Percentiles rank a stretch among this genome's conserved stretches.
These are phyloP conservation scores for Camelus bactrianus DNA, from an alignment of 2,113 vertebrate species.

Conservation along the genomic window DNA sequence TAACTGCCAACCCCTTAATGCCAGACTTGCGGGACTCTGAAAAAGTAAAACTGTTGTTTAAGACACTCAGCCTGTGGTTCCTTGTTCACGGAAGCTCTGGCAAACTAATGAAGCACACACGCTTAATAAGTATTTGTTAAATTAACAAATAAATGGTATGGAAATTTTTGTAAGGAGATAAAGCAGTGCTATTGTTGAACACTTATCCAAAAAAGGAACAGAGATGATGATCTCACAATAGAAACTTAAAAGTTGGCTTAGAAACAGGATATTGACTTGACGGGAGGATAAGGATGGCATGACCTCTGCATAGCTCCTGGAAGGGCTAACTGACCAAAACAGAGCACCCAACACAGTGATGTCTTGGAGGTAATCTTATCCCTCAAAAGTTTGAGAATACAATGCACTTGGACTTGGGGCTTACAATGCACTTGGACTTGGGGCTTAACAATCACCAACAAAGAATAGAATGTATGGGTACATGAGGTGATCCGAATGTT, in stretches of 20 bases:
- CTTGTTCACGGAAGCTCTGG: background rate
- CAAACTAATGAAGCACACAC: background rate
- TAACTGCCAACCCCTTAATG: background rate
- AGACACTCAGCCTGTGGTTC: background rate
- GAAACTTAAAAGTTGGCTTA: background rate
- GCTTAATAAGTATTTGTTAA: background rate
- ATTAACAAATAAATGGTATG: background rate
- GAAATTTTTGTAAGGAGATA: background rate
- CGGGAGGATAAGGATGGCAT: background rate
- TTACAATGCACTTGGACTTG: background rate
- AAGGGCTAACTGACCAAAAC: background rate
- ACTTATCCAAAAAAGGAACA: background rate
- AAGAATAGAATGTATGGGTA: too few relatives aligned
- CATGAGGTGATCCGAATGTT: background rate
- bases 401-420: background rate
- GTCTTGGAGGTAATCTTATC: background rate
- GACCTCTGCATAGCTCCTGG: accelerated
- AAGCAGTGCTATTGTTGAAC: background rate
- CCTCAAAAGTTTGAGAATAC: background rate
- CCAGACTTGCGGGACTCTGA: background rate
- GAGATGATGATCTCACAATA: background rate
- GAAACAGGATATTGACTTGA: background rate
- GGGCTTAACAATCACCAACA: background rate
- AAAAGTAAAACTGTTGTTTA: background rate
- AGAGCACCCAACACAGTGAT: background rate